A percentile compares a stretch with the other conserved stretches of the same genome.
Conservation (phyloP, 2,888 invertebrate genomes). For the Diploptera punctata region DNA sequence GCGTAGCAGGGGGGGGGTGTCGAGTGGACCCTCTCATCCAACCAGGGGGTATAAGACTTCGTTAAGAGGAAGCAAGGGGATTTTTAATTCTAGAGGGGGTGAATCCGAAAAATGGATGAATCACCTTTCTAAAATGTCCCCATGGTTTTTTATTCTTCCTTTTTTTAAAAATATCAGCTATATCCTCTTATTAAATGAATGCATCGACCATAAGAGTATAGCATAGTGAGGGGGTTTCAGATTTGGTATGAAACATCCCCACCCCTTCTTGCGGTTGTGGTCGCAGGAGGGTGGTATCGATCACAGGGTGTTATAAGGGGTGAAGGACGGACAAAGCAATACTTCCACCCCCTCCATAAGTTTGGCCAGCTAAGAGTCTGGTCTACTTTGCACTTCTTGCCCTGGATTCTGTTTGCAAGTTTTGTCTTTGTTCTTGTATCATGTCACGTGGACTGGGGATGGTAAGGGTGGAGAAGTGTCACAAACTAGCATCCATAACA, state of each 20-base stretch:
- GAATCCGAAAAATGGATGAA: constrained; percentile 22
- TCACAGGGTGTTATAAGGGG: constrained; percentile 23
- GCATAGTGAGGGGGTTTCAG: background rate
- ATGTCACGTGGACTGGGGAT: constrained; percentile 1
- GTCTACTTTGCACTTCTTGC: constrained; percentile 13
- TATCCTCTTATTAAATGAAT: constrained; percentile 30
- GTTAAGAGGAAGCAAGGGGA: background rate
- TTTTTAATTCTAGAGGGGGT: constrained; percentile 20
- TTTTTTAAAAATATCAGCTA: constrained; percentile 20
- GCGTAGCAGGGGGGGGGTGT: background rate
- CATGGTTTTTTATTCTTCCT: background rate
- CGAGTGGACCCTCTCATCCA: constrained; percentile 14
- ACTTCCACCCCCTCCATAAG: background rate
- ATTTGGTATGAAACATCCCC: background rate
- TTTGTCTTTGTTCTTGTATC: constrained; percentile 23
- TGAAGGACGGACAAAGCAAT: constrained; percentile 27
- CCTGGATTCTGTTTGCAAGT: constrained; percentile 8
- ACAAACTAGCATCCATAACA: background rate
- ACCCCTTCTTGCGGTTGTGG: constrained; percentile 11
- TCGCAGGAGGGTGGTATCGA: constrained; percentile 26
- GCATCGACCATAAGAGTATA: constrained; percentile 6
- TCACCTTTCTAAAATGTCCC: constrained; percentile 28
- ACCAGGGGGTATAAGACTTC: constrained; percentile 21
- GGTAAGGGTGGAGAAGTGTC: background rate
- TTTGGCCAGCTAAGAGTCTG: constrained; percentile 4